A percentile compares a stretch with the other conserved stretches of the same genome.
These are phyloP conservation scores for Nothoprocta perdicaria DNA, from an alignment of 2,113 vertebrate species.

Conservation along the genomic window DNA sequence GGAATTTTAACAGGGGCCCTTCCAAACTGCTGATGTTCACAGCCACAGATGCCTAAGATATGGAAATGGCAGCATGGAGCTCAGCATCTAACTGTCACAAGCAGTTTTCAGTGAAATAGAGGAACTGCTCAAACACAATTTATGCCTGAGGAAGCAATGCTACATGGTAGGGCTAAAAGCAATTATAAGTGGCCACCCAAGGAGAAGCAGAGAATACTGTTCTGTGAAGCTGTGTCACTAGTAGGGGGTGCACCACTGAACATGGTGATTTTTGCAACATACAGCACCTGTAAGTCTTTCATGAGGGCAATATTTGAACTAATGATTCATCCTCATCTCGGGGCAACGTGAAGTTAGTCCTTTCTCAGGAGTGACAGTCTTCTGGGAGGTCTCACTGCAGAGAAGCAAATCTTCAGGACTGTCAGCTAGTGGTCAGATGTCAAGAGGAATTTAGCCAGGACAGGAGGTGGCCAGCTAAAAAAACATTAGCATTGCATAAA, in stretches of 20 bases:
- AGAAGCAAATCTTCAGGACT: background rate
- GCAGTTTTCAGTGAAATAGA: background rate
- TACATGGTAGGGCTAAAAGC: accelerated
- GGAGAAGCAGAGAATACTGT: background rate
- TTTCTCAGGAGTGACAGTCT: background rate
- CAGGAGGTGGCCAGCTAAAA: conserved; percentile 26
- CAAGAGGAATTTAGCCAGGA: background rate
- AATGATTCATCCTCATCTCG: background rate
- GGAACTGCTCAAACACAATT: background rate
- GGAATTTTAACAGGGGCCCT: background rate
- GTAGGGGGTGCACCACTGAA: background rate
- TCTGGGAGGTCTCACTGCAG: background rate
- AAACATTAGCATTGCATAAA: background rate
- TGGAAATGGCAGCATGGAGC: background rate
- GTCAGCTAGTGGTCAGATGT: background rate
- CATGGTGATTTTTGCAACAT: background rate
- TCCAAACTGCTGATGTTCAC: background rate
- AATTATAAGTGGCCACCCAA: background rate
- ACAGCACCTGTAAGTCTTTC: background rate
- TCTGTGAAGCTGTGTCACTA: background rate
- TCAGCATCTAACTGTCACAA: background rate
- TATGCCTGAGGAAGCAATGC: background rate
- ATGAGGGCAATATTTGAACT: background rate
- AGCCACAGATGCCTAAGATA: background rate
- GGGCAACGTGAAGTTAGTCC: background rate